These are phyloP conservation scores for Melanchra persicariae DNA, from an alignment of 2,888 invertebrate species.

Conservation along the genomic window DNA sequence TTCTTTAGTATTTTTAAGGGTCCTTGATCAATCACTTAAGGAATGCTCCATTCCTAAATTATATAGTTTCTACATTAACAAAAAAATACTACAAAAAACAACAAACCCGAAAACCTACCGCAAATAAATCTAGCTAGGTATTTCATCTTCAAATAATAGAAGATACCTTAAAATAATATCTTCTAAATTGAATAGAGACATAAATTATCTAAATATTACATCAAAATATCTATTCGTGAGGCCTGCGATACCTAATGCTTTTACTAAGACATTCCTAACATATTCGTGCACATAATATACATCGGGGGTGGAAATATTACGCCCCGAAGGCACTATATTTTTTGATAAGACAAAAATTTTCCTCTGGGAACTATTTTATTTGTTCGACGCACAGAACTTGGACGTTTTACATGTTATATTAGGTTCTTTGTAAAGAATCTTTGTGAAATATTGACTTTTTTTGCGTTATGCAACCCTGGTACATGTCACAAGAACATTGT, in stretches of 20 bases:
- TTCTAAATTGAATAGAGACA: slow-evolving; percentile 18
- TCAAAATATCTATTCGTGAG: slow-evolving; percentile 18
- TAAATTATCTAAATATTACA: slow-evolving; percentile 26
- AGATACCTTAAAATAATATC: slow-evolving; percentile 8
- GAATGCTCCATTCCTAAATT: too few species aligned
- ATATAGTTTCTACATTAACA: too few species aligned
- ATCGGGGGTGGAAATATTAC: slow-evolving; percentile 50
- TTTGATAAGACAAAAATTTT: slow-evolving; percentile 61
- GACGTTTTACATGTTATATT: slow-evolving; percentile 45
- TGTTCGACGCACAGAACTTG: slow-evolving; percentile 45
- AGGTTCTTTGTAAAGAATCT: slow-evolving; percentile 28
- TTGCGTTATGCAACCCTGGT: background rate
- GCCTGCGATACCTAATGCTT: slow-evolving; percentile 19
- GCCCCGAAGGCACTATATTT: slow-evolving; percentile 51
- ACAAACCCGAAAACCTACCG: background rate
- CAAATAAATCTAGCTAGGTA: background rate
- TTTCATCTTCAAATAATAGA: background rate
- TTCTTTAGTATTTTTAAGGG: too few species aligned
- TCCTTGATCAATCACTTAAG: too few species aligned
- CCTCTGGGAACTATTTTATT: slow-evolving; percentile 58
- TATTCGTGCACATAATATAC: slow-evolving; percentile 50
- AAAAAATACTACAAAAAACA: too few species aligned
- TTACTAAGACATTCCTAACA: slow-evolving; percentile 42
- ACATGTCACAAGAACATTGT: background rate
- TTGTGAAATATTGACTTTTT: slow-evolving; percentile 31